Conservation (phyloP, 2,113 vertebrate species). For the Thunnus maccoyii region DNA sequence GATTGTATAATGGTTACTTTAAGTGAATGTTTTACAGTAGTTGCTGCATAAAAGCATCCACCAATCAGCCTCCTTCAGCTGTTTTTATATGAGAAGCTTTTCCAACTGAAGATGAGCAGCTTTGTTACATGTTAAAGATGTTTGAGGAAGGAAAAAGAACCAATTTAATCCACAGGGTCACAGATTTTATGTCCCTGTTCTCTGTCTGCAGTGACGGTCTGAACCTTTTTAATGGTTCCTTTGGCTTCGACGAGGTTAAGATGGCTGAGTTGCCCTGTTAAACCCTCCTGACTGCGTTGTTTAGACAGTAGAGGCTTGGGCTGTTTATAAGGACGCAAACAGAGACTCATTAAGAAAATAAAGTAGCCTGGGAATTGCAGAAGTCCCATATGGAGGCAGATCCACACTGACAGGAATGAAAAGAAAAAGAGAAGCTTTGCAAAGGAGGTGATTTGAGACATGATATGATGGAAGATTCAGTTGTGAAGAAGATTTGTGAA, state of each 20-base stretch:
- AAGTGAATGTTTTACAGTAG: constrained; percentile 22
- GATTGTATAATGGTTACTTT: constrained; percentile 13
- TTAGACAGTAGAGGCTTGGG: constrained; percentile 32
- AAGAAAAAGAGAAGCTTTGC: constrained; percentile 6
- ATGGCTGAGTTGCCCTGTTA: constrained; percentile 33
- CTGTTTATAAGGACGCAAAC: constrained; percentile 48
- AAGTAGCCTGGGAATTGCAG: constrained; percentile 31
- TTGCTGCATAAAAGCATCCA: background rate
- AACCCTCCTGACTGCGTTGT: constrained; percentile 51
- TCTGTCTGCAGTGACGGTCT: constrained; percentile 27
- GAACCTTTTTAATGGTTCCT: constrained; percentile 37
- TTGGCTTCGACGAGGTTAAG: constrained; percentile 42
- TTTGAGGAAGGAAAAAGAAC: background rate
- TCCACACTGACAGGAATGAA: constrained; percentile 30
- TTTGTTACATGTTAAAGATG: constrained; percentile 3
- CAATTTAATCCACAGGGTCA: constrained; percentile 18
- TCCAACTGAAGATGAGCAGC: background rate
- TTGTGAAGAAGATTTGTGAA: too few relatives aligned
- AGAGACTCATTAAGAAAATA: constrained; percentile 42
- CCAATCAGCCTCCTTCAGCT: background rate
- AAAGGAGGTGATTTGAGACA: too few relatives aligned
- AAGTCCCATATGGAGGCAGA: constrained; percentile 6
- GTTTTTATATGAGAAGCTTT: background rate
- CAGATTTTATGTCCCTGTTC: constrained; percentile 14
- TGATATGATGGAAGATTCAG: too few relatives aligned